Evolutionary conservation across 2,888 invertebrate species (phyloP).

Genomic region (Nebria brevicollis): DNA sequence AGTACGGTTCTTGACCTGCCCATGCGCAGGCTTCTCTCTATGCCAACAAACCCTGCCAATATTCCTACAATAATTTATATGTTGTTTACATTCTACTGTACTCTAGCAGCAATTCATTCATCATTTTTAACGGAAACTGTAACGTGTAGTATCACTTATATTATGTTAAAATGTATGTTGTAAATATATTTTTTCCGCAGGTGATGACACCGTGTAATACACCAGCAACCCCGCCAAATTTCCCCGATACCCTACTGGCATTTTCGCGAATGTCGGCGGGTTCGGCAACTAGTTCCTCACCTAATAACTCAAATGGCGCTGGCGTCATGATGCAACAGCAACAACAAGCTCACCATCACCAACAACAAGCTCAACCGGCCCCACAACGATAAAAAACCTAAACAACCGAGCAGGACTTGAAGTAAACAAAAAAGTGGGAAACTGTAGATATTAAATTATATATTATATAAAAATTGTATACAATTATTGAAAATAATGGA

Average conservation of each 20-base stretch:
- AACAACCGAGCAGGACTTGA: not conserved
- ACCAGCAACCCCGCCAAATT: constrained; percentile 93
- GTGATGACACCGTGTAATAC: constrained; percentile 93
- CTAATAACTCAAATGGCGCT: constrained; percentile 63
- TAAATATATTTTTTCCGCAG: constrained; percentile 64
- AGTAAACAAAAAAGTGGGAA: constrained; percentile 17
- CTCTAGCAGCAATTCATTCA: not conserved
- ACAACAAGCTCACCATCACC: constrained; percentile 57
- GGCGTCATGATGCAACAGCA: constrained; percentile 57
- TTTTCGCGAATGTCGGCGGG: constrained; percentile 88
- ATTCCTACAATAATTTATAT: not conserved
- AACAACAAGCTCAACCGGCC: constrained; percentile 60
- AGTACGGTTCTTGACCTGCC: constrained; percentile 36
- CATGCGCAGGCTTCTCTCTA: constrained; percentile 24
- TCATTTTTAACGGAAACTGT: not conserved
- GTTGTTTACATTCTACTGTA: not conserved
- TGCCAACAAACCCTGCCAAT: constrained; percentile 15
- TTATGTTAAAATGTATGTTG: not conserved
- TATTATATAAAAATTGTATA: constrained; percentile 21
- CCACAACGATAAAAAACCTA: constrained; percentile 61
- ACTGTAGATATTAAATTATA: constrained; percentile 32
- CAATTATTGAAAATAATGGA: constrained; percentile 25
- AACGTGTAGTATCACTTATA: not conserved
- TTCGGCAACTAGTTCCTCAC: constrained; percentile 65
- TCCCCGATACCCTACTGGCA: constrained; percentile 88